Base-by-base conservation (phyloP, 2,113 vertebrate genomes). In the Ibidorhyncha struthersii region DNA sequence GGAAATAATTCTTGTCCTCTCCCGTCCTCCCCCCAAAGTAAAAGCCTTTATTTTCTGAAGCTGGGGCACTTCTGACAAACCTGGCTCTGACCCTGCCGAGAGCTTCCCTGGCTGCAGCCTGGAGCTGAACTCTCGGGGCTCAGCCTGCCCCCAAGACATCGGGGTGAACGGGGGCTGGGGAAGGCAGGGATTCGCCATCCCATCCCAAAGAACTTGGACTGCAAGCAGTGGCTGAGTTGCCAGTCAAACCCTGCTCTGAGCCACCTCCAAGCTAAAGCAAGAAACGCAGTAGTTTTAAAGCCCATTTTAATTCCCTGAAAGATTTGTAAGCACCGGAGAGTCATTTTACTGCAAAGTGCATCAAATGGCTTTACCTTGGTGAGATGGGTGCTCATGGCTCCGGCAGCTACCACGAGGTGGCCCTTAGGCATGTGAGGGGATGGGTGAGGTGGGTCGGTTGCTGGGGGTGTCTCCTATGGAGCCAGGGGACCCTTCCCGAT, bases 321-420 rank as follows among this genome's bases (percentile, higher is more conserved):
- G 12, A 19, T 34, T 45, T 56, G 29, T 36, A 69, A 69, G 19
- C 22, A 23, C 23, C 0, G 1, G 26, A 36, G 49, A 43, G 27
- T 59, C 1, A 16, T 45, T 90, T 69, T 59, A 55, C n/a, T 25
- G 53, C n/a, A 41, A 73, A 87, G 49, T 12, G 41, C 66, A 73
- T 74, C 9, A 8, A 41, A 43, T 30, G n/a, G 53, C 40, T 82
- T 78, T 15, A 45, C 0, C 1, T 10, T 19, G 56, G 36, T 10
- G 8, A 34, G 36, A 20, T 0, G 5, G 26, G 38, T 8, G 34
- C 50, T 41, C 38, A 1, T 3, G 43, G 45, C 36, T 61, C 72
- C 13, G 16, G 40, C 13, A 43, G 15, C 40, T 29, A 38, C 61
- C 59, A 58, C 2, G 8, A 74, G 67, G 61, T 34, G 53, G 61